Base-by-base conservation (phyloP, 2,113 vertebrate species). In the Casuarius casuarius region DNA sequence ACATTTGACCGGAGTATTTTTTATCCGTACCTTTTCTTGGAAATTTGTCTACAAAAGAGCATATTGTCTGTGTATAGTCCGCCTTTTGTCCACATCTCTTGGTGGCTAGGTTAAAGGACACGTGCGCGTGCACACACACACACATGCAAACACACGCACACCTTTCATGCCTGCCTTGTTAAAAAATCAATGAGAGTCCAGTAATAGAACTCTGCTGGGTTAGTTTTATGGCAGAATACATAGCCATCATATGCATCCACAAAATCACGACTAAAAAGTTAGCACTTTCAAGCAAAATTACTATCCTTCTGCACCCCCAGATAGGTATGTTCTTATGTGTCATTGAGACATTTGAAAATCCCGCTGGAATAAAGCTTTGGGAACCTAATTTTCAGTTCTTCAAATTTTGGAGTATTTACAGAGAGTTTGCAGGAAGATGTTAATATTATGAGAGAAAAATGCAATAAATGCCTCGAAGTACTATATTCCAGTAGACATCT, bases 71-170 rank as follows among this genome's bases (percentile, higher is more conserved):
- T 2, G 1, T 21, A 15, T 17, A 26, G 28, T 28, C 10, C 66
- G 29, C 26, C 20, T 61, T 76, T 72, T 54, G 22, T 31, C 19
- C 46, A 19, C 22, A 29, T 21, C 4, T 22, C 38, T 48, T 49
- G 28, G 22, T 65, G 33, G 7, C 20, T 33, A 38, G 12, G 14
- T 61, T 70, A 52, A 44, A 72, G 59, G 23, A 81, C 22, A 35
- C n/a, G 13, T 6, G 2, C 22, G 33, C 10, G 6, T 22, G 1
- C 11, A 22, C 23, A 8, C 17, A 18, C 21, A 4, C 9, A 19
- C 11, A 19, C 12, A 17, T 11, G 20, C 31, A 10, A 6, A 11
- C 11, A 8, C 7, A 21, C n/a, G 5, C 29, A 11, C 33, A 44
- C 9, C 35, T 88, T 51, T 51, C 28, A 63, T 33, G 42, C 52